Conservation (phyloP, 2,888 invertebrate genomes). For the Itoplectis maculator region DNA sequence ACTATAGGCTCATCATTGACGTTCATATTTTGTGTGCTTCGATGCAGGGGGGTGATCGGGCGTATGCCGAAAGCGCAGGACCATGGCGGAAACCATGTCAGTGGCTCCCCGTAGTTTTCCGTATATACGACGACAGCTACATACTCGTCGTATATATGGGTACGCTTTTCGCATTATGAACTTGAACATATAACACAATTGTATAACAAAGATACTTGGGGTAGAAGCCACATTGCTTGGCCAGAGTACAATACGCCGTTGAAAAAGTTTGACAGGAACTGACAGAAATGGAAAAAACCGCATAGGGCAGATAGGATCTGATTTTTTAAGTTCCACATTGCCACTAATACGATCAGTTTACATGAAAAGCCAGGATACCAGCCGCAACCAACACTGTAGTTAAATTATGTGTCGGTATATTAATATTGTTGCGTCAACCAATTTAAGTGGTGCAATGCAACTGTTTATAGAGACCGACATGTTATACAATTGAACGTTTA, state of each 20-base stretch:
- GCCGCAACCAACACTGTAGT: too few relatives aligned
- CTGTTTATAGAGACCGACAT: too few relatives aligned
- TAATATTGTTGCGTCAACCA: too few relatives aligned
- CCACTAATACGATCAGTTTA: too few relatives aligned
- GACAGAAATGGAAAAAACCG: too few relatives aligned
- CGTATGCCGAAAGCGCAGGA: slow-evolving; percentile 59
- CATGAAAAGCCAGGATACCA: too few relatives aligned
- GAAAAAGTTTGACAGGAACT: too few relatives aligned
- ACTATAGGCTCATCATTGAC: slow-evolving; percentile 57
- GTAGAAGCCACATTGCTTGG: not conserved
- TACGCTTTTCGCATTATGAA: not conserved
- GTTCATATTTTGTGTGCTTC: slow-evolving; percentile 63
- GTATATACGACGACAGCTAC: slow-evolving; percentile 6
- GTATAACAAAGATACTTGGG: not conserved
- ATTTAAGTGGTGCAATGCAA: too few relatives aligned
- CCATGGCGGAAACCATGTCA: slow-evolving; percentile 35
- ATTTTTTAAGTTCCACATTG: too few relatives aligned
- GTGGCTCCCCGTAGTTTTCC: slow-evolving; percentile 44
- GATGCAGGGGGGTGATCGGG: slow-evolving; percentile 47
- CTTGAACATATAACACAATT: slow-evolving; percentile 3
- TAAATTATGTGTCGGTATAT: too few relatives aligned
- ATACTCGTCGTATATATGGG: not conserved
- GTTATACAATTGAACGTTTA: too few relatives aligned
- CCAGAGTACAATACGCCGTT: not conserved
- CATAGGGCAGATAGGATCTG: too few relatives aligned